Evolutionary conservation across 2,113 vertebrate genomes (phyloP), one percentile per base, ranked within the genome.

Genomic region (Excalfactoria chinensis): DNA sequence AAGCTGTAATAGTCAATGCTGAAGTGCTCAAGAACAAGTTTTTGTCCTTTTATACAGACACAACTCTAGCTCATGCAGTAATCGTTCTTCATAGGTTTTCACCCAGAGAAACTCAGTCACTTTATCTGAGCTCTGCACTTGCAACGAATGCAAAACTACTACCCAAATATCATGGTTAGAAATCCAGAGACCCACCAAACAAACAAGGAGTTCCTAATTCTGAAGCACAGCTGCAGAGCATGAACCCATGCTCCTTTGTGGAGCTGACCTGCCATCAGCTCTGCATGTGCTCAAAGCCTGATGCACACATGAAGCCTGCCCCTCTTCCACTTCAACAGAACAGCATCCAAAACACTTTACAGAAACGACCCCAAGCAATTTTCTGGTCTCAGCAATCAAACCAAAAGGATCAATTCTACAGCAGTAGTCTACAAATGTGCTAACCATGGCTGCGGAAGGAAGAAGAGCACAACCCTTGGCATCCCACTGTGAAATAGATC

Each of bases 201-300:
- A 44, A 72, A 32, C 8, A 4, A 35, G 59, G 58, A 43, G 15
- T 23, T 48, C 37, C 62, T 51, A 15, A 68, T 56, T 16, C 69
- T 34, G 37, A 17, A 53, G 51, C 41, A 46, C n/a, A 63, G 18
- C 43, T 6, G n/a, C 4, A 2, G n/a, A 30, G 6, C 0, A 2
- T 10, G 46, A 73, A 26, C 11, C 56, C 21, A 4, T 0, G 0
- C 12, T 73, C 60, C 63, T 76, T 9, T 2, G 0, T 60, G 25
- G 48, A 30, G 35, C 20, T 41, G 48, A 74, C 15, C 18, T 7
- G 22, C 44, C 22, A 58, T 11, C 51, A n/a, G 37, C 35, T 25
- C n/a, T 53, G 46, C 25, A 9, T 0, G 1, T 22, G 17, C 34
- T 80, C 60, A 25, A 35, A 49, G 6, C 46, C 28, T 9, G 25